phyloP scores from a whole-genome alignment of 2,888 invertebrate genomes.

The Hyposoter dolosus region DNA sequence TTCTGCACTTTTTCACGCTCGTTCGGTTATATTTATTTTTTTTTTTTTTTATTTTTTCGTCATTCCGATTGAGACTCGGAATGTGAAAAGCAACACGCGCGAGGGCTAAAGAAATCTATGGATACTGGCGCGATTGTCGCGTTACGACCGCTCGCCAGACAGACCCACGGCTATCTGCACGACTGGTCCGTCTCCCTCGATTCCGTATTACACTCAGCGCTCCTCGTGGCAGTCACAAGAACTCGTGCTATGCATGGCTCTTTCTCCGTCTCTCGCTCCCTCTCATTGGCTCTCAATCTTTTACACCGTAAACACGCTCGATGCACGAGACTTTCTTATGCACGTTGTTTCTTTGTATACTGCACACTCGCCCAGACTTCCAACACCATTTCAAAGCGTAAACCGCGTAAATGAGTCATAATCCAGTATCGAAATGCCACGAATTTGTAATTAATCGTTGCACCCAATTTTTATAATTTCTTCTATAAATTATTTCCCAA shows the following conservation, averaged over 20 bases:
- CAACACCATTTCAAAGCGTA: slow-evolving; percentile 16
- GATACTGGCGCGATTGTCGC: slow-evolving; percentile 55
- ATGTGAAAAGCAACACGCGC: slow-evolving; percentile 52
- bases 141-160: slow-evolving; percentile 79
- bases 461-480: neutral
- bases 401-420: neutral
- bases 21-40: neutral
- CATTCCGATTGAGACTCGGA: neutral
- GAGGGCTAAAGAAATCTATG: slow-evolving; percentile 25
- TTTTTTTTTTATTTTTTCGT: neutral
- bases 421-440: neutral
- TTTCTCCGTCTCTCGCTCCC: slow-evolving; percentile 1
- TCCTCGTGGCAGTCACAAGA: slow-evolving; percentile 69
- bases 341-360: slow-evolving; percentile 64
- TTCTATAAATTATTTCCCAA: neutral
- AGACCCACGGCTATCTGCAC: slow-evolving; percentile 81
- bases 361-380: slow-evolving; percentile 78
- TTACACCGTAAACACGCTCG: slow-evolving; percentile 34
- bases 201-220: slow-evolving; percentile 74
- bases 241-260: slow-evolving; percentile 48
- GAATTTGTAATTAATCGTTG: neutral
- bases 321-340: slow-evolving; percentile 47
- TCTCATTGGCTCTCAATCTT: neutral
- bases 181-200: slow-evolving; percentile 73
- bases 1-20: slow-evolving; percentile 27